Percentiles rank a stretch among this genome's conserved stretches.
Conservation (phyloP, 2,113 vertebrate species). For the Equus przewalskii region DNA sequence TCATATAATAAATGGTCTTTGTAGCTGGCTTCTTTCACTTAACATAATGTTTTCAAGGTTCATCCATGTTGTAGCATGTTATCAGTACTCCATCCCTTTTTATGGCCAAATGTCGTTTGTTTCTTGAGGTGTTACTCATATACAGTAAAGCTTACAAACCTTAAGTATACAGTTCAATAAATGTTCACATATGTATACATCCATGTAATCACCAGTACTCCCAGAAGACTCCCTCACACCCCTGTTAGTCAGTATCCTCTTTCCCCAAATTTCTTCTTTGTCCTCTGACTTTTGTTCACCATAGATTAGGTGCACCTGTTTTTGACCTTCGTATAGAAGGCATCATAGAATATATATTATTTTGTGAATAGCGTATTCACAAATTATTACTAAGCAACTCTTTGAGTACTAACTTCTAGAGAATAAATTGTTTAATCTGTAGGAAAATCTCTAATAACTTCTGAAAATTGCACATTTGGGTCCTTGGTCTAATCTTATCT, state of each 20-base stretch:
- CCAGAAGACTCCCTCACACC: background rate
- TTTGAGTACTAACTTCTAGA: background rate
- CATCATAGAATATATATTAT: conserved; percentile 27
- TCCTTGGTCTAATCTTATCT: background rate
- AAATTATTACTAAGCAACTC: background rate
- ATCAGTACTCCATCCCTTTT: background rate
- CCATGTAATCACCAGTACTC: background rate
- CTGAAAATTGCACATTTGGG: background rate
- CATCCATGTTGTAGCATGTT: background rate
- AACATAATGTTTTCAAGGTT: conserved; percentile 23
- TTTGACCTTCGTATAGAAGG: background rate
- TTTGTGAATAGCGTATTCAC: conserved; percentile 1
- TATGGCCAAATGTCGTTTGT: background rate
- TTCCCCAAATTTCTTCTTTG: background rate
- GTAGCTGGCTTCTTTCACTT: background rate
- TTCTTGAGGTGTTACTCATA: background rate
- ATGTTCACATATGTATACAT: background rate
- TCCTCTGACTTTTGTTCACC: background rate
- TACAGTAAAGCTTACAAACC: background rate
- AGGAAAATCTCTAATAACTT: conserved; percentile 23
- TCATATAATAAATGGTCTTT: background rate
- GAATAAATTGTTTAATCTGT: background rate
- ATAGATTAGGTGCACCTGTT: background rate
- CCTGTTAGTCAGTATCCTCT: background rate
- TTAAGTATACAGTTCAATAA: background rate